Base-by-base conservation (phyloP, 2,113 vertebrate genomes). In the Syrrhaptes paradoxus region DNA sequence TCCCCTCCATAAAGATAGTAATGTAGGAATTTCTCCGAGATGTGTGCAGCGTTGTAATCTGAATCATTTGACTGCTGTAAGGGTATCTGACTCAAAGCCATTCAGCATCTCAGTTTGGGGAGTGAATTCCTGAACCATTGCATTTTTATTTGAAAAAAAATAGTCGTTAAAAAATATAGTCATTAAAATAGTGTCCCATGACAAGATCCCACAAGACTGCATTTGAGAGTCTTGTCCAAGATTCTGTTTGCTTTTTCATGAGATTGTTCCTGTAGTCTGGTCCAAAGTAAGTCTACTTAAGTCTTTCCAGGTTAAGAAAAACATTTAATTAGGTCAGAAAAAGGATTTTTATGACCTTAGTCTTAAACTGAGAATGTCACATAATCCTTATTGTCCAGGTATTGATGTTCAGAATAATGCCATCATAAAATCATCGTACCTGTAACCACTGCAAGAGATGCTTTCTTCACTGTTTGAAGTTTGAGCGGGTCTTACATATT, bases 291-390 rank as follows among this genome's bases (percentile, higher is more conserved):
- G 34, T 71, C 67, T 57, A 4, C 29, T 61, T 48, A 11, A 59
- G 46, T 38, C 29, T 73, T 9, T 76, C 31, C 32, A 61, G 34
- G 17, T 89, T 65, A 76, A 80, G 31, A 68, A 83, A 63, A 84
- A 52, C 0, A 0, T 83, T 72, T 46, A 17, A 3, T 51, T 6
- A 4, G 12, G 10, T 66, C 81, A 74, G 57, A 65, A 67, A 34
- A 87, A 46, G 38, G 25, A 3, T 24, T 72, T 90, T 78, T 74
- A 25, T 74, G 22, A 80, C 28, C 34, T 71, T 10, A 43, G 8
- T 85, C 52, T 17, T 72, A 55, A 7, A 41, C 38, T 75, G 29
- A 51, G 31, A 80, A 52, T 32, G 15, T 57, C 24, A 63, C 8
- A 18, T 79, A 48, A 68, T 89, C 7, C 8, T 80, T 10, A 3